Conservation (phyloP, 2,113 vertebrate genomes). For the Cottus gobio region DNA sequence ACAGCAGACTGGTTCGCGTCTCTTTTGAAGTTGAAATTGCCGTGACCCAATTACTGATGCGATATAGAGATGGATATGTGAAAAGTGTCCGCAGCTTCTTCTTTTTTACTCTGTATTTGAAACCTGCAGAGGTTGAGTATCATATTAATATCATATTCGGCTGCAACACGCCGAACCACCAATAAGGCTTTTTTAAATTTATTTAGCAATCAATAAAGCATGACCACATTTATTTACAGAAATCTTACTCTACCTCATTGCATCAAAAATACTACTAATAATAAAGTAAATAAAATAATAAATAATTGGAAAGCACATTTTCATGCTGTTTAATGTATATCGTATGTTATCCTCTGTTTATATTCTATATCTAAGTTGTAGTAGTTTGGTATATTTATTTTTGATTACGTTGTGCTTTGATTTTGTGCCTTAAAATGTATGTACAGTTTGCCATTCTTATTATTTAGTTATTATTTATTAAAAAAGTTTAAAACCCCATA, state of each 20-base stretch:
- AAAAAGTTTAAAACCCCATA: background rate
- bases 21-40: slow-evolving; percentile 22
- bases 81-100: background rate
- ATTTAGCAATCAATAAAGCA: slow-evolving; percentile 1
- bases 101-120: background rate
- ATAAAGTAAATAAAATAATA: background rate
- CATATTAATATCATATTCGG: background rate
- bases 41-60: slow-evolving; percentile 23
- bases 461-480: too few relatives aligned
- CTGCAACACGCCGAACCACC: background rate
- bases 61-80: background rate
- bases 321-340: background rate
- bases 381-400: too few relatives aligned
- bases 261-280: background rate
- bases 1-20: slow-evolving; percentile 2
- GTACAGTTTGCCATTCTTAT: background rate
- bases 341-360: too few relatives aligned
- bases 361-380: too few relatives aligned
- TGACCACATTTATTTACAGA: background rate
- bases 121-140: background rate
- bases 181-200: background rate
- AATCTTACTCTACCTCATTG: background rate
- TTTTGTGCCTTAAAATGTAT: background rate
- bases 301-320: background rate
- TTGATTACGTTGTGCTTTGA: background rate